Evolutionary conservation across 2,113 vertebrate genomes (phyloP).

Genomic region (Nesoenas mayeri): DNA sequence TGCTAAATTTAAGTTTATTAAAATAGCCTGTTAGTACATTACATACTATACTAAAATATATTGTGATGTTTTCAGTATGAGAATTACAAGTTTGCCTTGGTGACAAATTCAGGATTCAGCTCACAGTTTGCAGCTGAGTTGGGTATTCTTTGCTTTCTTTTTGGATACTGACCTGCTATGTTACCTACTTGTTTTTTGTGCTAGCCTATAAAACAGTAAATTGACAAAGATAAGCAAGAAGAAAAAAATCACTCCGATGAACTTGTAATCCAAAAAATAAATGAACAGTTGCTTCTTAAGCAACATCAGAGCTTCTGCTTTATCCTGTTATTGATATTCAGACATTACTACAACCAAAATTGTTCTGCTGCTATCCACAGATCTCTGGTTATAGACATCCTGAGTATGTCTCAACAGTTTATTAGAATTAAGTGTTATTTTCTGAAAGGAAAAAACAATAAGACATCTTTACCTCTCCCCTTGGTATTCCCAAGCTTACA

Average conservation of each 20-base stretch:
- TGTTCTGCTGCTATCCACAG: neutral
- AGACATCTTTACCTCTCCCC: conserved; percentile 69
- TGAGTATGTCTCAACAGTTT: neutral
- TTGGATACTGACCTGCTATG: neutral
- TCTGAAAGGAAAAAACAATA: neutral
- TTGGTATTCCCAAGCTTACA: conserved; percentile 71
- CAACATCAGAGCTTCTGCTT: neutral
- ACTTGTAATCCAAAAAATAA: neutral
- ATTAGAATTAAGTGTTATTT: neutral
- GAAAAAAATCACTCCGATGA: neutral
- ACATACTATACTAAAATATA: neutral
- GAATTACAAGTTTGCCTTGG: neutral
- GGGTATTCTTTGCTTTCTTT: neutral
- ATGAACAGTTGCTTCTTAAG: neutral
- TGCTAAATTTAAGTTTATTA: neutral
- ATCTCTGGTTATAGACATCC: neutral
- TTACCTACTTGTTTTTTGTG: neutral
- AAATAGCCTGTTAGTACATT: neutral
- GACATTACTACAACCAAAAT: neutral
- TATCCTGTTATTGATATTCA: neutral
- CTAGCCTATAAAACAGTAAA: neutral
- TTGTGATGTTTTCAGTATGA: neutral
- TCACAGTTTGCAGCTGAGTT: neutral
- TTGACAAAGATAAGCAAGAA: neutral
- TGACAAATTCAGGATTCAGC: neutral